Evolutionary conservation across 2,113 vertebrate genomes (phyloP).

Genomic region (Etia nguti): DNA sequence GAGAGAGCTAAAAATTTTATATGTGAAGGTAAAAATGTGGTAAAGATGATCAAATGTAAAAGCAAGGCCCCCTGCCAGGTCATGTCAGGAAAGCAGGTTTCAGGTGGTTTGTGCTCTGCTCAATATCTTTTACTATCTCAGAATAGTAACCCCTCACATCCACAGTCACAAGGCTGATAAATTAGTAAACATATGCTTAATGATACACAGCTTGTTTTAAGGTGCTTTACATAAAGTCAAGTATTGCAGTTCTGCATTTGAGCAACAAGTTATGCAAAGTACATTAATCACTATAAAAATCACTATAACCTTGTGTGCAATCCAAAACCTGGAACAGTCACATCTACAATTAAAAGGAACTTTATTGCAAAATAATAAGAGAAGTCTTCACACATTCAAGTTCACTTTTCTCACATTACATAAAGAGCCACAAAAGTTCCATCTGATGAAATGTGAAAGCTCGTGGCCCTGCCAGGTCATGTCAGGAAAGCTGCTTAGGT

Average conservation of each 20-base stretch:
- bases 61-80: not conserved
- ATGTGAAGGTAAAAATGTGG: not conserved
- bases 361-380: not conserved
- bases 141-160: not conserved
- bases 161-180: not conserved
- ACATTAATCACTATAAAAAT: not conserved
- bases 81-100: not conserved
- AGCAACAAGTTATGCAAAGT: not conserved
- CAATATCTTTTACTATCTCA: not conserved
- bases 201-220: not conserved
- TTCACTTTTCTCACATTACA: not conserved
- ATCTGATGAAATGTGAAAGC: not conserved
- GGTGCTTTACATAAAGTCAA: not conserved
- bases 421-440: not conserved
- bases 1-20: not conserved
- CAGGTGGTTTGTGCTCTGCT: not conserved
- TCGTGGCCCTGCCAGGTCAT: not conserved
- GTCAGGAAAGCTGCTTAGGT: not conserved
- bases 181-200: not conserved
- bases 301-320: not conserved
- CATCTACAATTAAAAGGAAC: not conserved
- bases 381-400: not conserved
- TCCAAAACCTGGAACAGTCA: not conserved
- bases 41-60: slow-evolving; percentile 4
- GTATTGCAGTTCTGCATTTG: not conserved